Conservation (phyloP, 2,888 invertebrate genomes). For the Brenthis hecate region DNA sequence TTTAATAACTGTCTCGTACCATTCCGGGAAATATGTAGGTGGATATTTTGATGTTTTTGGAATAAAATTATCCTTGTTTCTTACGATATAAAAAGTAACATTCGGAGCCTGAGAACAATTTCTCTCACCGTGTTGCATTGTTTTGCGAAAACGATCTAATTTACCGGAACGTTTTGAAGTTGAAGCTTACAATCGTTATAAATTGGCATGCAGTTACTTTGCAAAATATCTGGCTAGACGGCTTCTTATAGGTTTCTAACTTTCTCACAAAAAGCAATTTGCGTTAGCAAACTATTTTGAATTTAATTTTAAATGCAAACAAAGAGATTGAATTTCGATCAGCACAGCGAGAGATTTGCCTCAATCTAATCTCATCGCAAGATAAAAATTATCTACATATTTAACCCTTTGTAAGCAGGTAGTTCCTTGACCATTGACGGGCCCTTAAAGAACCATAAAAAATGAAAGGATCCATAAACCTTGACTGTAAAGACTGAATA, state of each 20-base stretch:
- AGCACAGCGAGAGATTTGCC: too few relatives aligned
- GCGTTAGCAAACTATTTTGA: not conserved
- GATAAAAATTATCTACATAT: not conserved
- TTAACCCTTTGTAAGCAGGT: conserved; percentile 13
- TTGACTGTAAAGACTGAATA: conserved; percentile 23
- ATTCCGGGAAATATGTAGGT: conserved; percentile 25
- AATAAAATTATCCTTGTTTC: conserved; percentile 9
- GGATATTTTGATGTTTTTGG: conserved; percentile 9
- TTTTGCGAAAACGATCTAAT: conserved; percentile 19
- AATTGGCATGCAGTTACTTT: conserved; percentile 18
- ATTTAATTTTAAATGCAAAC: not conserved
- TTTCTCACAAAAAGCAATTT: conserved; percentile 5
- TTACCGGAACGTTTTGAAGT: conserved; percentile 14
- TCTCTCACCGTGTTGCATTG: conserved; percentile 14
- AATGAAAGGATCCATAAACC: conserved; percentile 21
- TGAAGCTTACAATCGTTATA: conserved; percentile 2
- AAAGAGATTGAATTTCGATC: not conserved
- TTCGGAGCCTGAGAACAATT: conserved; percentile 15
- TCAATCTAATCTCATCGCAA: too few relatives aligned
- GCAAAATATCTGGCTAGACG: conserved; percentile 4
- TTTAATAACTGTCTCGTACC: conserved; percentile 11
- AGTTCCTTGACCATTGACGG: not conserved
- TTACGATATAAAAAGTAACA: conserved; percentile 2
- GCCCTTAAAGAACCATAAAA: conserved; percentile 4
- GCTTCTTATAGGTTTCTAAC: conserved; percentile 7